Percentiles rank a stretch among this genome's conserved stretches.
Evolutionary conservation across 2,797 vertebrate genomes (phyloP).

Genomic region (Rhynchotus rufescens): DNA sequence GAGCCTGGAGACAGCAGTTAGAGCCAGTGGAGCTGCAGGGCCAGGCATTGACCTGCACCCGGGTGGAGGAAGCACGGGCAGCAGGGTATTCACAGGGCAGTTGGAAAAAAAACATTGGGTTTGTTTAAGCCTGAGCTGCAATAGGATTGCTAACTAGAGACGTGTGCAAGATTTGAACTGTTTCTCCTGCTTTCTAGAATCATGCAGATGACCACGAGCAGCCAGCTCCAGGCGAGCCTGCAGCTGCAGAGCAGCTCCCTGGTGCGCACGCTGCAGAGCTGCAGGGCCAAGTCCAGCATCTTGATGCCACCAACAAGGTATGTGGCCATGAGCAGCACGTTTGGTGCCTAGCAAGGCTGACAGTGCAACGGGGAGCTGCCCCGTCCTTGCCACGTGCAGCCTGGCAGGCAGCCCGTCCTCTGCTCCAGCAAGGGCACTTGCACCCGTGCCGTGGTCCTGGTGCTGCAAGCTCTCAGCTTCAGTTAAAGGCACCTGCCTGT

Average conservation of each 20-base stretch:
- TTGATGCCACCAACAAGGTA: constrained; percentile 89
- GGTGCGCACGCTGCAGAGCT: constrained; percentile 81
- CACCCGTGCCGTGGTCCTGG: not conserved
- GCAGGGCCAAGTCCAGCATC: constrained; percentile 85
- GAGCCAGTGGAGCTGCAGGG: not conserved
- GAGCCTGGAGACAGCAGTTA: not conserved
- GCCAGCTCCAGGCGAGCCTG: constrained; percentile 67
- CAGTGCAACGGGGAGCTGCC: not conserved
- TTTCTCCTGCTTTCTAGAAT: constrained; percentile 67
- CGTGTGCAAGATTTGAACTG: not conserved
- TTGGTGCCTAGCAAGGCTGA: not conserved
- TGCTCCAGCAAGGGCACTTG: not conserved
- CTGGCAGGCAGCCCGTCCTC: not conserved
- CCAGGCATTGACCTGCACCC: not conserved
- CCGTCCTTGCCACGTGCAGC: not conserved
- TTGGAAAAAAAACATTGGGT: not conserved
- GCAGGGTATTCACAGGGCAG: not conserved
- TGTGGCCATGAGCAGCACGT: not conserved
- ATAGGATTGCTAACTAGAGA: not conserved
- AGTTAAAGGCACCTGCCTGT: not conserved
- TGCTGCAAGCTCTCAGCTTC: not conserved
- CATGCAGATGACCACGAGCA: constrained; percentile 79
- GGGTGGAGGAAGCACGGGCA: fast-evolving
- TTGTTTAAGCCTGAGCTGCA: not conserved
- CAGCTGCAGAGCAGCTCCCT: constrained; percentile 73